phyloP scores from a whole-genome alignment of 2,888 invertebrate species.

The Brachyptera risi region DNA sequence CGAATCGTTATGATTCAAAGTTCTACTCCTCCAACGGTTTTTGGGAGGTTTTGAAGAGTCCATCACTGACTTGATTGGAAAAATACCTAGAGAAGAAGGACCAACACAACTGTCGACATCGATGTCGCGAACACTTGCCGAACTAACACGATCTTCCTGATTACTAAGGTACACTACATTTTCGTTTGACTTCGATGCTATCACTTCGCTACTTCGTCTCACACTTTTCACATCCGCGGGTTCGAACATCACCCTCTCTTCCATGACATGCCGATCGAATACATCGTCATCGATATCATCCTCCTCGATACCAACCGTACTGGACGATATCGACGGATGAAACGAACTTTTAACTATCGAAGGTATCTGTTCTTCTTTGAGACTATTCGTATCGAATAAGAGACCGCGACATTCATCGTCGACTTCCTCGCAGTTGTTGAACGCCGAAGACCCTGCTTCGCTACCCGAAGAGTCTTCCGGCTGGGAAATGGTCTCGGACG shows the following conservation, averaged over 20 bases:
- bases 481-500: conserved; percentile 5
- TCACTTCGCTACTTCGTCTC: conserved; percentile 4
- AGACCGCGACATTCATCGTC: conserved; percentile 31
- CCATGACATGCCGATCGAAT: conserved; percentile 30
- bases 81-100: neutral
- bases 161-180: conserved; percentile 25
- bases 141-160: neutral
- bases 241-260: conserved; percentile 36
- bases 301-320: conserved; percentile 26
- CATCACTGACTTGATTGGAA: neutral
- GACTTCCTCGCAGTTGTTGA: conserved; percentile 35
- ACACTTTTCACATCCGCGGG: neutral
- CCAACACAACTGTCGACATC: conserved; percentile 8
- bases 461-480: no score
- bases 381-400: conserved; percentile 28
- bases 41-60: conserved; percentile 34
- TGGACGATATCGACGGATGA: conserved; percentile 26
- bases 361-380: conserved; percentile 35
- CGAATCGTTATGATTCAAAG: conserved; percentile 22
- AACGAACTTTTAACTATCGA: conserved; percentile 24
- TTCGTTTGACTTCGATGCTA: conserved; percentile 28
- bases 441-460: conserved; percentile 10
- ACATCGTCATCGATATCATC: conserved; percentile 32
- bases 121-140: neutral
- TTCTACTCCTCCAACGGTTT: conserved; percentile 37